Conservation (phyloP, 2,113 vertebrate genomes). For the Cisticola juncidis region DNA sequence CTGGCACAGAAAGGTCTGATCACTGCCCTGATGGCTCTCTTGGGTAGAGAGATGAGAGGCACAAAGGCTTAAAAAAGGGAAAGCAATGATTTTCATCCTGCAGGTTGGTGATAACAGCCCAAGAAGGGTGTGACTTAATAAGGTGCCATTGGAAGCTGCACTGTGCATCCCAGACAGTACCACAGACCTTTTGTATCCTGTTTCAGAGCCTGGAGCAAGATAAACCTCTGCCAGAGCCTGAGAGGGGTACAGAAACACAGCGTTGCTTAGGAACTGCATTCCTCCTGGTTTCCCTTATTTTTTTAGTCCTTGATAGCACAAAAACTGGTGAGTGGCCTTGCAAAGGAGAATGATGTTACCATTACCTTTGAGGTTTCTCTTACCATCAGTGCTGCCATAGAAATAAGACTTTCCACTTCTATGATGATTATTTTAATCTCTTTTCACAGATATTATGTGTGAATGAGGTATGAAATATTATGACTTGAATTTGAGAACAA, state of each 20-base stretch:
- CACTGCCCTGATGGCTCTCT: fast-evolving
- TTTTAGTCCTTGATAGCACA: neutral
- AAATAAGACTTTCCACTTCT: neutral
- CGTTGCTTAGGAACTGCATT: slow-evolving; percentile 27
- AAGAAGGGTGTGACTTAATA: neutral
- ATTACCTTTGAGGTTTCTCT: neutral
- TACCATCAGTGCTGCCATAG: neutral
- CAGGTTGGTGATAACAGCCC: neutral
- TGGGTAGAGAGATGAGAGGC: neutral
- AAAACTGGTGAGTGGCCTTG: neutral
- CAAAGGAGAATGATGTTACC: neutral
- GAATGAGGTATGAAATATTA: neutral
- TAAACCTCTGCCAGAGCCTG: neutral
- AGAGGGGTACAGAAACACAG: neutral
- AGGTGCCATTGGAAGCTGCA: neutral
- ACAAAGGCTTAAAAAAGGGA: neutral
- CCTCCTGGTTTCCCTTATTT: neutral
- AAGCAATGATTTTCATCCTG: neutral
- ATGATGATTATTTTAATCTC: neutral
- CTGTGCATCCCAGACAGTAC: neutral
- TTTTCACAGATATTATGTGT: neutral
- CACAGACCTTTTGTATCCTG: neutral
- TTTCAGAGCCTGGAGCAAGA: neutral
- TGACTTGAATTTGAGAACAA: neutral
- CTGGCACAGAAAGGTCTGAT: neutral